phyloP scores from a whole-genome alignment of 2,888 invertebrate species.

The Habroteleia sp. region DNA sequence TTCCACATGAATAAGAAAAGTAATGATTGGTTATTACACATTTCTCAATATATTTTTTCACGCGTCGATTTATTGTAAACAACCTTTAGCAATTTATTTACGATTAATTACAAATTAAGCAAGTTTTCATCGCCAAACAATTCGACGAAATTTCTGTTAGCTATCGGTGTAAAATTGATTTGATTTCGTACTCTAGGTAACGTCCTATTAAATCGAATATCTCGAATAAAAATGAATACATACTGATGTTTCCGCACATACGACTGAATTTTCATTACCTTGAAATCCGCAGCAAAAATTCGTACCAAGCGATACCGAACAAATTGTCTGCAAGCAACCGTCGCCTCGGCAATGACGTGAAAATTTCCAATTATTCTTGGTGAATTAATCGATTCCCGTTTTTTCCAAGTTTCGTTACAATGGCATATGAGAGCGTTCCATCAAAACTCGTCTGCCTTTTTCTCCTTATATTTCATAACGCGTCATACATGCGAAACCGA shows the following conservation, averaged over 20 bases:
- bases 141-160: too few relatives aligned
- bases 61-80: too few relatives aligned
- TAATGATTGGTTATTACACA: too few relatives aligned
- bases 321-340: conserved; percentile 33
- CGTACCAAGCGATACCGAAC: conserved; percentile 28
- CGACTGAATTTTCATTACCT: conserved; percentile 22
- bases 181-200: background rate
- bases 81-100: too few relatives aligned
- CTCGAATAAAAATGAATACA: conserved; percentile 16
- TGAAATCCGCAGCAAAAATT: conserved; percentile 33
- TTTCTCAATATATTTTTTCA: too few relatives aligned
- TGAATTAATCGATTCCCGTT: conserved; percentile 36
- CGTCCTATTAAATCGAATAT: conserved; percentile 1
- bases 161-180: too few relatives aligned
- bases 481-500: conserved; percentile 17
- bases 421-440: conserved; percentile 23
- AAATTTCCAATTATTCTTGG: conserved; percentile 54
- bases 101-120: too few relatives aligned
- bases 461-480: conserved; percentile 5
- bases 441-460: conserved; percentile 20
- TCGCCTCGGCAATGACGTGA: conserved; percentile 40
- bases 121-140: too few relatives aligned
- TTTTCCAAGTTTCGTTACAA: conserved; percentile 18
- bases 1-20: too few relatives aligned
- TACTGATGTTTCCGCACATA: background rate